Percentiles rank a stretch among this genome's conserved stretches.
Conservation (phyloP, 1,140 invertebrate genomes). For the Drosophila leontia region DNA sequence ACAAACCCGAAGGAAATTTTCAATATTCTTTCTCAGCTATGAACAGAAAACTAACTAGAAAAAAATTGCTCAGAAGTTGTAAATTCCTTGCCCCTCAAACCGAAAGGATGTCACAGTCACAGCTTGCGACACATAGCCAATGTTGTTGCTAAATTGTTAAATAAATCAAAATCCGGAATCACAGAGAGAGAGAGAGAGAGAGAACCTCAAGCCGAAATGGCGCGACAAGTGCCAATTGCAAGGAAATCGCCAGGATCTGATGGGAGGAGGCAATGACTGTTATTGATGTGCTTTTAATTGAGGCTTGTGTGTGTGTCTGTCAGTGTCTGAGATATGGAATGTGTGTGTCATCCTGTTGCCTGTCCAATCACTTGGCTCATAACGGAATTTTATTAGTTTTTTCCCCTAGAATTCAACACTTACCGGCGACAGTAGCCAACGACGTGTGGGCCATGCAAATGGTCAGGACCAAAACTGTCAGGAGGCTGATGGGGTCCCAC, state of each 20-base stretch:
- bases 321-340: slow-evolving; percentile 17
- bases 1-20: slow-evolving; percentile 16
- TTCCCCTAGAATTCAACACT: slow-evolving; percentile 47
- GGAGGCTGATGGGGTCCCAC: slow-evolving; percentile 53
- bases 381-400: slow-evolving; percentile 75
- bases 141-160: slow-evolving; percentile 77
- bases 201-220: slow-evolving; percentile 52
- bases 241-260: slow-evolving; percentile 20
- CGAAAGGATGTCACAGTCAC: slow-evolving; percentile 42
- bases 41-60: not conserved
- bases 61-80: slow-evolving; percentile 3
- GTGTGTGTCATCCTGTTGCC: slow-evolving; percentile 29
- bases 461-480: slow-evolving; percentile 59
- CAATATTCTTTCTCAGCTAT: slow-evolving; percentile 3
- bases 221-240: slow-evolving; percentile 74
- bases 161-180: slow-evolving; percentile 77
- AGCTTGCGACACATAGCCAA: slow-evolving; percentile 64
- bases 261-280: slow-evolving; percentile 30
- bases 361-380: slow-evolving; percentile 74
- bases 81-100: not conserved
- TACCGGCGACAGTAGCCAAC: slow-evolving; percentile 69
- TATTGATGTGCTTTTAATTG: slow-evolving; percentile 84
- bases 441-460: slow-evolving; percentile 74
- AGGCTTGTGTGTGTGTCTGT: slow-evolving; percentile 62
- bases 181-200: not conserved